phyloP scores from a whole-genome alignment of 1,140 invertebrate genomes.

The Drosophila nasuta region DNA sequence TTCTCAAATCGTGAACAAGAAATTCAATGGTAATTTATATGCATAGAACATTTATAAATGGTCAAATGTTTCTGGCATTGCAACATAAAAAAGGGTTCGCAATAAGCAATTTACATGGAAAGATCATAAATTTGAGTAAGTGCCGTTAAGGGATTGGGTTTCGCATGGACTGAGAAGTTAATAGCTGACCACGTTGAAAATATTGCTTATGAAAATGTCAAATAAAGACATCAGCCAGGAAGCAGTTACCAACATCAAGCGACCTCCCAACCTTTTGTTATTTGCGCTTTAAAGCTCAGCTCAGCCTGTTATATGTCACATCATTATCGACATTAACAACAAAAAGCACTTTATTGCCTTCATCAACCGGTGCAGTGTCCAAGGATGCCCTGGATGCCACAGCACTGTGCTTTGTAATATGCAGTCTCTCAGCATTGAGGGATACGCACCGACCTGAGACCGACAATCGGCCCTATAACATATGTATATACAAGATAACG shows the following conservation, averaged over 20 bases:
- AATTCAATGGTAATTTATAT: conserved; percentile 55
- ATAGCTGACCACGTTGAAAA: conserved; percentile 42
- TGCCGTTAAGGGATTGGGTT: conserved; percentile 30
- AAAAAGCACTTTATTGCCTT: conserved; percentile 78
- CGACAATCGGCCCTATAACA: conserved; percentile 18
- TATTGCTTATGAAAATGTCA: conserved; percentile 51
- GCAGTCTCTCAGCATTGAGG: neutral
- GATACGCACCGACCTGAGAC: conserved; percentile 2
- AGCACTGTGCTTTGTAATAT: conserved; percentile 34
- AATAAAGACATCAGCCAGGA: conserved; percentile 40
- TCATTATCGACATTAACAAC: conserved; percentile 80
- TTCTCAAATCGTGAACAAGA: conserved; percentile 23
- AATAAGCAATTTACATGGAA: conserved; percentile 62
- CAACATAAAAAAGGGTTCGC: conserved; percentile 33
- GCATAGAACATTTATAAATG: conserved; percentile 60
- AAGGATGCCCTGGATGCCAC: conserved; percentile 19
- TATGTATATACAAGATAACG: conserved; percentile 16
- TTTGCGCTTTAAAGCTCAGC: conserved; percentile 43
- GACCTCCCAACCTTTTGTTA: neutral
- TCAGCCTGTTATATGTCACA: conserved; percentile 53
- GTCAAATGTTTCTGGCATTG: conserved; percentile 31
- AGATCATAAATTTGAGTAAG: conserved; percentile 55
- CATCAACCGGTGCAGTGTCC: conserved; percentile 60
- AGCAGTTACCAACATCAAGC: neutral
- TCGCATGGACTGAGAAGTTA: conserved; percentile 13